Base-by-base conservation (phyloP, 2,888 invertebrate species). In the Oxytorus armatus region DNA sequence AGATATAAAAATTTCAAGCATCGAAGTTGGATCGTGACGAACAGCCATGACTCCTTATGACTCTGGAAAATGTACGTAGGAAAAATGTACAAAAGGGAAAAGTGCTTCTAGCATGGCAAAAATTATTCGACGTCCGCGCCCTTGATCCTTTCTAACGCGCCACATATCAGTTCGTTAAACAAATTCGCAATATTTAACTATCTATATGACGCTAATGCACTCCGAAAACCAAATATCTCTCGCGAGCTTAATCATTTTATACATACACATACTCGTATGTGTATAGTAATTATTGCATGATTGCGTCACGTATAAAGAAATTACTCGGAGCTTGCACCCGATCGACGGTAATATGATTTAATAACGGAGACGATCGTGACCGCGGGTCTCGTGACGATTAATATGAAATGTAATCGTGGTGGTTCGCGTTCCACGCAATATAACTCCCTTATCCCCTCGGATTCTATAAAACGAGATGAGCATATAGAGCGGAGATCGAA, bases 201-300 rank as follows among this genome's bases (percentile, higher is more conserved):
- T 68, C 66, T 78, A 42, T 61, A 51, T 36, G 49, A 61, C 44
- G 72, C 59, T 73, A 78, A 78, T 73, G 57, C 59, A 66, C 57
- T 49, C 2, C 66, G 44, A 53, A 33, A 44, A 23, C 14, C 49
- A 25, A 10, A 68, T 49, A 44, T 44, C 33, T 33, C 63, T 33
- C 47, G 14, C 49, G 59, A 18, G 57, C 57, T 65, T 49, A 72
- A 70, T 77, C 51, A 39, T 47, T 55, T 61, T 36, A 33, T 57
- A 61, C 8, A 42, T 36, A 33, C 66, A 7, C 7, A 36, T n/a
- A n/a, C n/a, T n/a, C 44, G n/a, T n/a, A n/a, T 11, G n/a, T 23
- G 5, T 23, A 61, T 61, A 23, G 16, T 14, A 29, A n/a, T 44
- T 36, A 70, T 47, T 44, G 36, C 33, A 10, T 47, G 23, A 72